phyloP scores from a whole-genome alignment of 2,113 vertebrate species.

The Dasyornis broadbenti region DNA sequence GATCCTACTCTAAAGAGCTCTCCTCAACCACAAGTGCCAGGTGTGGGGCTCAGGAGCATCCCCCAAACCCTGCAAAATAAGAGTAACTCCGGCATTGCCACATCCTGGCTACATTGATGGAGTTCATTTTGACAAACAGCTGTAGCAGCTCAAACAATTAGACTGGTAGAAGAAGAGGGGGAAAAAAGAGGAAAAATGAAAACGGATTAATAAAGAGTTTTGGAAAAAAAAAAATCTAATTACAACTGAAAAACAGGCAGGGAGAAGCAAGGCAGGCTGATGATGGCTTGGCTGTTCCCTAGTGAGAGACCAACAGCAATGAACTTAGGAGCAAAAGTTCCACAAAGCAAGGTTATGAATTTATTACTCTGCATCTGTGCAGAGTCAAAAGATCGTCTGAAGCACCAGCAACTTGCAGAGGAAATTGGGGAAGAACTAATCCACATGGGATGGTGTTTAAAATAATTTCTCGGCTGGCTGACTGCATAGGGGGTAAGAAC shows the following conservation, averaged over 20 bases:
- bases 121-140: not conserved
- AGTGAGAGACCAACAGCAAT: not conserved
- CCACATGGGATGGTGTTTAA: not conserved
- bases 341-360: constrained; percentile 8
- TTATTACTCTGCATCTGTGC: not conserved
- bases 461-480: constrained; percentile 37
- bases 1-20: not conserved
- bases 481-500: not conserved
- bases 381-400: not conserved
- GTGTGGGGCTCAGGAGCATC: not conserved
- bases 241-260: not conserved
- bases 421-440: constrained; percentile 15
- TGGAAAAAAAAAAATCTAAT: not conserved
- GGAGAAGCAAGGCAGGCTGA: not conserved
- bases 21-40: not conserved
- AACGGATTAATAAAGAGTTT: not conserved
- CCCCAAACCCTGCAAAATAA: not conserved
- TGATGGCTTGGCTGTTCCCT: not conserved
- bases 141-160: not conserved
- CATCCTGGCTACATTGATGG: not conserved
- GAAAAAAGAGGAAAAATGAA: not conserved
- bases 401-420: not conserved
- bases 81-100: not conserved
- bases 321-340: not conserved
- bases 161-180: not conserved